Evolutionary conservation across 2,113 vertebrate genomes (phyloP).

Genomic region (Danionella cerebrum): DNA sequence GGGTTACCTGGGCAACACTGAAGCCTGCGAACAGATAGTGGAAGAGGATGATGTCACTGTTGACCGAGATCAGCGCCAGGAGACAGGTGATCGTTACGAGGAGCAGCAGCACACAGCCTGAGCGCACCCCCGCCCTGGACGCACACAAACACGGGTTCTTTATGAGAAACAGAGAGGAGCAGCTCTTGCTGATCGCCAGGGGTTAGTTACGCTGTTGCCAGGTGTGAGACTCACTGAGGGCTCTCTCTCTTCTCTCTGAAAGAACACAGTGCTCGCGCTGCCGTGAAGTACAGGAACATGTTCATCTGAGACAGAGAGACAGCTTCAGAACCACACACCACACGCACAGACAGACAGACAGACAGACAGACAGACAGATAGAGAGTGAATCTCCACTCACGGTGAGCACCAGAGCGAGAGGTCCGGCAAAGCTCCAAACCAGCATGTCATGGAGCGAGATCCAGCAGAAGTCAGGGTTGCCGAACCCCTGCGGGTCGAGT

Average conservation of each 20-base stretch:
- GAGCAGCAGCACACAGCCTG: constrained; percentile 71
- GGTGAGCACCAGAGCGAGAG: constrained; percentile 72
- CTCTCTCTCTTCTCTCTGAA: constrained; percentile 76
- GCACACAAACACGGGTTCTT: neutral
- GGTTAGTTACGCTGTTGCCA: neutral
- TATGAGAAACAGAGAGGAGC: constrained; percentile 66
- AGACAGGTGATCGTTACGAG: constrained; percentile 80
- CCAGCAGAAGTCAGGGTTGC: constrained; percentile 94
- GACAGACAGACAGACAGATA: neutral
- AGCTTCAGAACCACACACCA: no score
- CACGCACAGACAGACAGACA: neutral
- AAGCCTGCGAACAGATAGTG: constrained; percentile 87
- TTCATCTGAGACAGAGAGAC: constrained; percentile 68
- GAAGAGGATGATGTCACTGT: constrained; percentile 85
- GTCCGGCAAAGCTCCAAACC: constrained; percentile 90
- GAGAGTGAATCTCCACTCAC: constrained; percentile 65
- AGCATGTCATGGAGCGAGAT: constrained; percentile 85
- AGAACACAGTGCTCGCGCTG: constrained; percentile 73
- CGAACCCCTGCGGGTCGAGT: constrained; percentile 88
- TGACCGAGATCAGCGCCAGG: constrained; percentile 82
- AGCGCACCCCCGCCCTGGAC: constrained; percentile 73
- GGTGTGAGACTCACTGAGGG: constrained; percentile 69
- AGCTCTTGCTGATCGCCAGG: neutral
- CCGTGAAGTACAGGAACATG: constrained; percentile 79
- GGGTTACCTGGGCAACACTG: constrained; percentile 80